phyloP scores from a whole-genome alignment of 2,888 invertebrate species.

The Ochropleura leucogaster region DNA sequence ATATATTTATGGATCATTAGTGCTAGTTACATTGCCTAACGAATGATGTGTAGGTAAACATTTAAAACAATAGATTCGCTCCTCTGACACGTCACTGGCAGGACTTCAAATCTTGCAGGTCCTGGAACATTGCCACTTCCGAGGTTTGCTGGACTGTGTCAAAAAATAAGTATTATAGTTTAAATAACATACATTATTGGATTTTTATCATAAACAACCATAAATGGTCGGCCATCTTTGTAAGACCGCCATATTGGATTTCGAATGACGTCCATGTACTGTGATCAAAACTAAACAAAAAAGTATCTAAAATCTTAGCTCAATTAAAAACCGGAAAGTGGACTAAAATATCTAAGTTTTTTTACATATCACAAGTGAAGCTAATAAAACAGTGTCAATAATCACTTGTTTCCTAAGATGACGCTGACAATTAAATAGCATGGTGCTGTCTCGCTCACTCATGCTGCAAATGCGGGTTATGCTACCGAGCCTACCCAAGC shows the following conservation, averaged over 20 bases:
- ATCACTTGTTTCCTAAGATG: neutral
- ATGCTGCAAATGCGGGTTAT: neutral
- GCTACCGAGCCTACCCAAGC: neutral
- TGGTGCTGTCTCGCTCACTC: neutral
- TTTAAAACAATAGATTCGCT: neutral
- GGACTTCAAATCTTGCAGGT: neutral
- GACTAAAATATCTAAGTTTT: too few species aligned
- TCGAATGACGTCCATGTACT: too few species aligned
- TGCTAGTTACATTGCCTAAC: slow-evolving; percentile 11
- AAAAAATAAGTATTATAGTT: neutral
- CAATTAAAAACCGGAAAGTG: too few species aligned
- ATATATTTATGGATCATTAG: slow-evolving; percentile 18
- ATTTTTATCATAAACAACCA: too few species aligned
- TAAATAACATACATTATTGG: too few species aligned
- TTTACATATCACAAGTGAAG: too few species aligned
- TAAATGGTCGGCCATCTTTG: too few species aligned
- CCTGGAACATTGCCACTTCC: neutral
- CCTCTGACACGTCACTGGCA: neutral
- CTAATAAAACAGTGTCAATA: neutral
- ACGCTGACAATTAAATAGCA: neutral
- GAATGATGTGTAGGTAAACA: neutral
- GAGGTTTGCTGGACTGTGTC: neutral
- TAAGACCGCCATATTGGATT: too few species aligned
- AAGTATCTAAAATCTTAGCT: too few species aligned
- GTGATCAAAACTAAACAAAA: too few species aligned